Percentiles rank a stretch among this genome's conserved stretches.
Conservation (phyloP, 2,888 invertebrate genomes). For the Amphipyra tragopoginis region DNA sequence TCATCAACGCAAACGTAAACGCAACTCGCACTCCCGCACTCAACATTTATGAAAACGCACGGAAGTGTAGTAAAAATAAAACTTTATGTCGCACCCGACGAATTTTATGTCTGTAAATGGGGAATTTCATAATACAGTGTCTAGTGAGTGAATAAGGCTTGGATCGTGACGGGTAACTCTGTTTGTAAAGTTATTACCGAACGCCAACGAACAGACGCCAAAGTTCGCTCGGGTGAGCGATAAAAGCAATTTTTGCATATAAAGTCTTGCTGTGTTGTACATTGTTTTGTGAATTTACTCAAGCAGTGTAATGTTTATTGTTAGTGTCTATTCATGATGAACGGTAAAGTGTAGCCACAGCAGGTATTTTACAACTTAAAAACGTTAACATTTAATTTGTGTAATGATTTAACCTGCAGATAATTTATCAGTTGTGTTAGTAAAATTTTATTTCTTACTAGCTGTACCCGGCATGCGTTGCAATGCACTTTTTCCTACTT, state of each 20-base stretch:
- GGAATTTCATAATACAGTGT: slow-evolving; percentile 63
- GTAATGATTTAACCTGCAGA: too few species aligned
- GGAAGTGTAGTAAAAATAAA: slow-evolving; percentile 71
- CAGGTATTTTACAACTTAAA: too few species aligned
- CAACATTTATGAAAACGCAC: slow-evolving; percentile 68
- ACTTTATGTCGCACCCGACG: slow-evolving; percentile 64
- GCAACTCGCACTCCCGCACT: slow-evolving; percentile 59
- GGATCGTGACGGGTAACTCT: slow-evolving; percentile 65
- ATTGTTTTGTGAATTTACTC: slow-evolving; percentile 44
- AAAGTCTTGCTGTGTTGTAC: slow-evolving; percentile 33
- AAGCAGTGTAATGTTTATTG: slow-evolving; percentile 12
- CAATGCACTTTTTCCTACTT: too few species aligned
- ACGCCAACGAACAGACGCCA: slow-evolving; percentile 60
- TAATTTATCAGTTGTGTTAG: too few species aligned
- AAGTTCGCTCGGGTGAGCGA: slow-evolving; percentile 38
- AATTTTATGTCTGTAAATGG: slow-evolving; percentile 64
- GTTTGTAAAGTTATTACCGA: slow-evolving; percentile 70
- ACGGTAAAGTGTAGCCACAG: too few species aligned
- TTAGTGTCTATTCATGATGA: slow-evolving; percentile 5
- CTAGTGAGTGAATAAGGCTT: slow-evolving; percentile 61
- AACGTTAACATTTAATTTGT: too few species aligned
- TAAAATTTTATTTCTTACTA: too few species aligned
- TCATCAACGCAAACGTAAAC: slow-evolving; percentile 59
- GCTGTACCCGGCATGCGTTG: too few species aligned
- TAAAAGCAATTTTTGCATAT: slow-evolving; percentile 52